phyloP scores from a whole-genome alignment of 2,797 vertebrate genomes.

The Alauda arvensis region DNA sequence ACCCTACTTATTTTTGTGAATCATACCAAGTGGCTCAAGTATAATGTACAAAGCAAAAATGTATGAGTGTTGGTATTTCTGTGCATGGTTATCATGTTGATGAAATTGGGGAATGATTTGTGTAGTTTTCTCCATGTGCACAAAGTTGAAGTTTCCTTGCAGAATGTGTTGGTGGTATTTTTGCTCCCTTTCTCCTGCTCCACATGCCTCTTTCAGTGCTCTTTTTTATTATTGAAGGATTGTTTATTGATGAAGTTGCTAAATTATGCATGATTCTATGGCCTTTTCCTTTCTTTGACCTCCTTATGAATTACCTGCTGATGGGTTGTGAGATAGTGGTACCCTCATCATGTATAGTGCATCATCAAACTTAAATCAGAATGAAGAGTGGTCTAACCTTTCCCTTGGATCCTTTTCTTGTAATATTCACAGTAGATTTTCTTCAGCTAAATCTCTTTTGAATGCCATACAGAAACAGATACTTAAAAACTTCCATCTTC shows the following conservation, averaged over 20 bases:
- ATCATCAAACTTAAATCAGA: slow-evolving; percentile 44
- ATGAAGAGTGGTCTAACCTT: not conserved
- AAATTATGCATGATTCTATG: slow-evolving; percentile 41
- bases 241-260: slow-evolving; percentile 45
- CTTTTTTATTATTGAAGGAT: slow-evolving; percentile 39
- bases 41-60: not conserved
- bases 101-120: not conserved
- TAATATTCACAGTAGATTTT: not conserved
- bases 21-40: not conserved
- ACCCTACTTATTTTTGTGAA: not conserved
- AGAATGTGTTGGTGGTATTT: not conserved
- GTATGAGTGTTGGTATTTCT: not conserved
- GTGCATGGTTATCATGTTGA: not conserved
- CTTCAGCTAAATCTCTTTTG: not conserved
- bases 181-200: not conserved
- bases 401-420: not conserved
- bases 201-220: not conserved
- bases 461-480: not conserved
- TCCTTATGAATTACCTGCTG: slow-evolving; percentile 34
- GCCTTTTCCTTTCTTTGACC: slow-evolving; percentile 39
- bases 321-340: slow-evolving; percentile 15
- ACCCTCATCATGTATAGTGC: slow-evolving; percentile 16
- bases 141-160: not conserved
- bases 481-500: not conserved
- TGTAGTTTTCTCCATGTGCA: not conserved